Percentiles rank a stretch among this genome's conserved stretches.
phyloP scores from a whole-genome alignment of 2,888 invertebrate species.

The Gortyna flavago region DNA sequence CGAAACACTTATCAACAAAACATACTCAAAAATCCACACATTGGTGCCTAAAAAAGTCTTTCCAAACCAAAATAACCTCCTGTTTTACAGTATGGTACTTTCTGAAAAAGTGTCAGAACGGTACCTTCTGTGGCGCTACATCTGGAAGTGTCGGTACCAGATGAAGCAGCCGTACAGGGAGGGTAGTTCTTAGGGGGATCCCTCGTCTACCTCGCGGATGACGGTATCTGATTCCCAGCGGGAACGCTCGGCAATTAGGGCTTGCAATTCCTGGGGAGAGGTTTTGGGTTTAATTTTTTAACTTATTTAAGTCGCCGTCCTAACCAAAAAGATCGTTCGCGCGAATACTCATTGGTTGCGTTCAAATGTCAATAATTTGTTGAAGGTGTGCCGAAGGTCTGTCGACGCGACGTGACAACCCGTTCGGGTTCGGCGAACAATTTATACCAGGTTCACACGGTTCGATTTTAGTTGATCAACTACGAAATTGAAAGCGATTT shows the following conservation, averaged over 20 bases:
- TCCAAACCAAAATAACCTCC: constrained; percentile 41
- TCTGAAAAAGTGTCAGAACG: constrained; percentile 24
- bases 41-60: constrained; percentile 46
- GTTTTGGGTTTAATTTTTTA: background rate
- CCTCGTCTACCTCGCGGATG: constrained; percentile 93
- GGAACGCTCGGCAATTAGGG: constrained; percentile 89
- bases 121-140: constrained; percentile 45
- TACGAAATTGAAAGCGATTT: background rate
- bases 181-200: constrained; percentile 84
- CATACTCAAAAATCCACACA: constrained; percentile 15
- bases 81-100: constrained; percentile 44
- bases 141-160: constrained; percentile 69
- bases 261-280: constrained; percentile 88
- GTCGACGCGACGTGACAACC: background rate
- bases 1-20: constrained; percentile 23
- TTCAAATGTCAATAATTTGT: background rate
- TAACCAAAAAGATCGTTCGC: too few relatives aligned
- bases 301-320: background rate
- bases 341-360: background rate
- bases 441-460: background rate
- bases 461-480: background rate
- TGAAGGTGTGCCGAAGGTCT: background rate
- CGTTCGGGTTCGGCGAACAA: background rate
- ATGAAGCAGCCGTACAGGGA: constrained; percentile 68
- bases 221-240: constrained; percentile 92